Base-by-base conservation (phyloP, 2,113 vertebrate genomes). In the Chitala chitala region DNA sequence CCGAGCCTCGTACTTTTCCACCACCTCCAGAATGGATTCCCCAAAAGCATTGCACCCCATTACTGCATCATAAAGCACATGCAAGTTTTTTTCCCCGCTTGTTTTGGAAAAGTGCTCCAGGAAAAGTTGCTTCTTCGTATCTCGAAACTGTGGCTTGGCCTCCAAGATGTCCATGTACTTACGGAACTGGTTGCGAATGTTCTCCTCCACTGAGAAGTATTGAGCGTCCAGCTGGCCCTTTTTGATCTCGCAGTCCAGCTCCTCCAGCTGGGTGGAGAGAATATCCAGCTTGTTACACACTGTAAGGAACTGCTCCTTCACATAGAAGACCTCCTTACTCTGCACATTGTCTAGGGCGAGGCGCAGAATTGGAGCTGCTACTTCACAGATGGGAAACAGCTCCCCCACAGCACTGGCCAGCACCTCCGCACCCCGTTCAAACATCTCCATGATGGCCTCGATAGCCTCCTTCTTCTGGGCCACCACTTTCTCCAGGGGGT, bases 401-500 rank as follows among this genome's bases (percentile, higher is more conserved):
- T 89, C 87, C 0, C 91, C 90, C 2, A 92, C 91, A 0, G 86
- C 75, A 7, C 86, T 89, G 68, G 89, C 90, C 80, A 92, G 1
- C 59, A 91, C 89, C 85, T 90, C 89, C 0, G 88, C 81, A 3
- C 90, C 90, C 38, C 51, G 79, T 78, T 89, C 82, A 33, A 92
- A 87, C 83, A 86, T 82, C 31, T 91, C 87, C 89, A 92, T 91
- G 46, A 78, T 80, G 0, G 87, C 86, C 79, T 91, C 88, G 5
- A 92, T 91, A 73, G 86, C 82, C 79, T 90, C 84, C 77, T 92
- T 92, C 82, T 90, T 91, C 86, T 92, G 82, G 31, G 90, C 91
- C 69, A 91, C 83, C 0, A 78, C 78, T 63, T 78, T 81, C 71
- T 92, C 85, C 79, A 91, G 58, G 1, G 84, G 78, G 68, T 70